phyloP scores from a whole-genome alignment of 2,113 vertebrate genomes.

The Platycercus adscitus region DNA sequence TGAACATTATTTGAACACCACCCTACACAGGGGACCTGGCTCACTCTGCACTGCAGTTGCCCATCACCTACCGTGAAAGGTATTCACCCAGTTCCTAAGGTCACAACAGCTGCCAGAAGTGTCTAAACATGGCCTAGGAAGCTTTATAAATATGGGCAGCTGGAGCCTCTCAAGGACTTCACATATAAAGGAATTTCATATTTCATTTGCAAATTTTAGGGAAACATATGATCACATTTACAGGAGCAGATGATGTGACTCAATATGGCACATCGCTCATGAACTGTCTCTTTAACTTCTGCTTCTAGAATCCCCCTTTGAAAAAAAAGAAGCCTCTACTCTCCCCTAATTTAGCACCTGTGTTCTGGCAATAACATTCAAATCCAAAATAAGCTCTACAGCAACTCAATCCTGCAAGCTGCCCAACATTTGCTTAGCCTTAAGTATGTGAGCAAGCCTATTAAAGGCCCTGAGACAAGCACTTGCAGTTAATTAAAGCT shows the following conservation, averaged over 20 bases:
- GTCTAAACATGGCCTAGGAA: background rate
- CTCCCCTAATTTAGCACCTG: background rate
- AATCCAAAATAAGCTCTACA: slow-evolving; percentile 35
- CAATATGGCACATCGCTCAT: background rate
- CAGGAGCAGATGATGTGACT: background rate
- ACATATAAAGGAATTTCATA: background rate
- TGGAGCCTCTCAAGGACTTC: background rate
- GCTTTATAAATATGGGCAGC: background rate
- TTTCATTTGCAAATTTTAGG: background rate
- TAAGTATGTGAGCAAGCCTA: background rate
- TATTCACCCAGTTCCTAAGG: background rate
- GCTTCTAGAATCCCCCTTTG: background rate
- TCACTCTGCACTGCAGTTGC: background rate
- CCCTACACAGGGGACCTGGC: background rate
- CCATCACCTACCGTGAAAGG: background rate
- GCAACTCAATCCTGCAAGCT: background rate
- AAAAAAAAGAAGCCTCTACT: background rate
- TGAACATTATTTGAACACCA: background rate
- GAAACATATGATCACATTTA: background rate
- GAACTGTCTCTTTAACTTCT: background rate
- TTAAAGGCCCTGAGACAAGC: background rate
- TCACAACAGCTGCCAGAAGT: background rate
- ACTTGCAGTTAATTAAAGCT: slow-evolving; percentile 15
- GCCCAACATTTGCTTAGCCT: background rate
- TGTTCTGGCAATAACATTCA: background rate